phyloP scores from a whole-genome alignment of 2,797 vertebrate genomes.

The Artibeus jamaicensis region DNA sequence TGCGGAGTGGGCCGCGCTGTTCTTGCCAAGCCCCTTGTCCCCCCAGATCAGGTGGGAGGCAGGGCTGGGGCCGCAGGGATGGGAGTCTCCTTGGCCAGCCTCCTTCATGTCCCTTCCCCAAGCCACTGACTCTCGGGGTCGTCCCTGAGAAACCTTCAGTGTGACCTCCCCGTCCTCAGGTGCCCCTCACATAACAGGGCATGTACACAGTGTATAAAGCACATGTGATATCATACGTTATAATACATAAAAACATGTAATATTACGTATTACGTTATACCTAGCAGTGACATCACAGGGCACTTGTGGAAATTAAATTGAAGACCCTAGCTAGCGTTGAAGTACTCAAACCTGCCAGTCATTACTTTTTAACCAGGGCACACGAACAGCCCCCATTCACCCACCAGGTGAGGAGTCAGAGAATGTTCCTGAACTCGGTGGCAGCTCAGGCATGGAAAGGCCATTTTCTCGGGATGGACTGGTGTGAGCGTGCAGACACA shows the following conservation, averaged over 20 bases:
- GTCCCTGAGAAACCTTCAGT: not conserved
- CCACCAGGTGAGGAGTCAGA: not conserved
- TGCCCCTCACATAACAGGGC: not conserved
- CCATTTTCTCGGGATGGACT: not conserved
- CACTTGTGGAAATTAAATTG: not conserved
- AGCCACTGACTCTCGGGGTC: not conserved
- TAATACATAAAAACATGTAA: not conserved
- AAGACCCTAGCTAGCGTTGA: not conserved
- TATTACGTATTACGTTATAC: not conserved
- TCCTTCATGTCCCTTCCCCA: not conserved
- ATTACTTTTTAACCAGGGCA: not conserved
- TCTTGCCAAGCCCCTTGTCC: accelerated
- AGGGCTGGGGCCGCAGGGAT: not conserved
- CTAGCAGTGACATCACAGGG: not conserved
- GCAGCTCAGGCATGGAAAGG: not conserved
- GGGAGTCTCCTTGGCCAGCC: not conserved
- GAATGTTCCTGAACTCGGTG: not conserved
- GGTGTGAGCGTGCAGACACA: not conserved
- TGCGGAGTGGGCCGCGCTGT: accelerated
- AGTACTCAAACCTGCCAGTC: not conserved
- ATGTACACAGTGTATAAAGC: not conserved
- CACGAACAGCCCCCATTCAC: not conserved
- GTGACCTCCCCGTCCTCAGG: not conserved
- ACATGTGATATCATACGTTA: not conserved
- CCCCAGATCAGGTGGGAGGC: not conserved